Evolutionary conservation across 1,140 invertebrate species (phyloP), one percentile per base, ranked within the genome.

Genomic region (Trypoxylus dichotomus): DNA sequence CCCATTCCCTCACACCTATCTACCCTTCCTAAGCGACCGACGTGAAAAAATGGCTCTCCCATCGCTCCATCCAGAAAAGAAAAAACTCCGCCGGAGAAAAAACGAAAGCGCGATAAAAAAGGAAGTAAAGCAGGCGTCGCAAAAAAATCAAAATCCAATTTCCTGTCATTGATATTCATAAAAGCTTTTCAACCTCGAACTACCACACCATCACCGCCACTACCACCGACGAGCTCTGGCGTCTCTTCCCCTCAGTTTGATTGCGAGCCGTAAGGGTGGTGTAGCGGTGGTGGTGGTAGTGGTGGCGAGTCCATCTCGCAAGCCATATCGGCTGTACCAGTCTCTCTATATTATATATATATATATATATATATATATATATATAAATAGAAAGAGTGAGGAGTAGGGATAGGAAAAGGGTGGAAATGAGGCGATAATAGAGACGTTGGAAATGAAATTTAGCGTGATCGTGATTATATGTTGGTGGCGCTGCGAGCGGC

Each of bases 371-470:
- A 19, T 25, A 68, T 68, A 25, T 77, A 75, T 77, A 29, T 27
- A 27, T 10, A 27, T 21, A 68, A 68, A 68, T 29, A 29, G 60
- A 27, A 5, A 24, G 60, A 27, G 21, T 5, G 47, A 19, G 32
- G 32, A 19, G 47, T 54, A 54, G 60, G 47, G 47, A 21, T 68
- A 68, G 60, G 21, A 68, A 60, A n/a, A 73, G 72, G 72, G 72
- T 37, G 15, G 72, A 71, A 72, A 76, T 79, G 76, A 77, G 37
- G 75, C 72, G 79, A 78, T 78, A 78, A 80, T 80, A 78, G 79
- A 80, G 75, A 80, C 79, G 77, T 78, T 76, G 74, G 60, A 76
- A 77, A 79, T 81, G 77, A 81, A 81, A 81, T 81, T 81, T 80
- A 80, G 77, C 80, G 79, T 81, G 77, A 81, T 79, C 74, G 79